phyloP scores from a whole-genome alignment of 2,797 vertebrate species.

The Pristis pectinata region DNA sequence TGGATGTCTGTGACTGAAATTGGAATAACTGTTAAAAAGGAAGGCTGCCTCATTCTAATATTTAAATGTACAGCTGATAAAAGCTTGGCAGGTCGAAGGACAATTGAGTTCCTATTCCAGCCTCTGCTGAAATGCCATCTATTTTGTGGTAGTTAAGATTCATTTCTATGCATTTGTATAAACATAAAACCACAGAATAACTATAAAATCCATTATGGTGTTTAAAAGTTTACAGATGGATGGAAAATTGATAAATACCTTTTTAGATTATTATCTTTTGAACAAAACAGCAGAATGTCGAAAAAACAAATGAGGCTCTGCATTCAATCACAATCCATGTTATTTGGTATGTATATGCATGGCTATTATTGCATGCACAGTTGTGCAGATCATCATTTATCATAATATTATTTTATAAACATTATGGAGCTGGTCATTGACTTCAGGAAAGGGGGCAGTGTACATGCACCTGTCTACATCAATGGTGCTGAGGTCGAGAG shows the following conservation, averaged over 20 bases:
- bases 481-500: too few relatives aligned
- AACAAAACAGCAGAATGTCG: background rate
- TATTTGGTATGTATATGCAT: background rate
- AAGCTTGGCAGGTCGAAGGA: too few relatives aligned
- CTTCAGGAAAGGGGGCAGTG: too few relatives aligned
- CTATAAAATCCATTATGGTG: background rate
- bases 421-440: too few relatives aligned
- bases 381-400: background rate
- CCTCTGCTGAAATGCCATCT: too few relatives aligned
- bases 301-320: background rate
- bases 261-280: conserved; percentile 29
- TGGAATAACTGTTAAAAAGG: too few relatives aligned
- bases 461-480: too few relatives aligned
- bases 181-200: conserved; percentile 15
- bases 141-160: too few relatives aligned
- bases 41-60: too few relatives aligned
- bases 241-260: background rate
- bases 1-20: too few relatives aligned
- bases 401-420: background rate
- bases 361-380: background rate
- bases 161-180: background rate
- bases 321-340: background rate
- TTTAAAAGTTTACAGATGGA: background rate
- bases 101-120: too few relatives aligned
- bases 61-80: too few relatives aligned